phyloP scores from a whole-genome alignment of 2,797 vertebrate species.

The Crypturellus tataupa region DNA sequence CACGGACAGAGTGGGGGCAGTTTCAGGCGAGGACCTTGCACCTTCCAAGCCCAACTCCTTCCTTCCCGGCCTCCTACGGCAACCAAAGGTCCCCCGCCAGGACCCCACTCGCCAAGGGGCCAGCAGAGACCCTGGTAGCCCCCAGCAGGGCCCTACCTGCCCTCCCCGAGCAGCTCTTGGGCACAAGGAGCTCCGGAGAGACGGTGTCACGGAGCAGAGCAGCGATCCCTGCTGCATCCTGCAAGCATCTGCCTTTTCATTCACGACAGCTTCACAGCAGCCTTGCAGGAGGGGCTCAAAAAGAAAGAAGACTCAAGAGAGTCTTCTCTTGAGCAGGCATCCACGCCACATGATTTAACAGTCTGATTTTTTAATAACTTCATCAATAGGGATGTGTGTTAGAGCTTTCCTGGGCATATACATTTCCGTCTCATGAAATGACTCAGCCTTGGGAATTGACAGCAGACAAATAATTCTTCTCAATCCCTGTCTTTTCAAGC shows the following conservation, averaged over 20 bases:
- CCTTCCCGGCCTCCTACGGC: neutral
- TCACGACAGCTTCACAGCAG: neutral
- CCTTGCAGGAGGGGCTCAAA: neutral
- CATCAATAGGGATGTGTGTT: conserved; percentile 20
- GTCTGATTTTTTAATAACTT: conserved; percentile 53
- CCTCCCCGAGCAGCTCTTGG: too few relatives aligned
- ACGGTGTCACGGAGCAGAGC: accelerated
- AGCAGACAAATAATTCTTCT: conserved; percentile 64
- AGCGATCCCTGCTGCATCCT: neutral
- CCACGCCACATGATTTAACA: neutral
- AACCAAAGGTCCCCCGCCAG: neutral
- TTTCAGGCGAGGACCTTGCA: neutral
- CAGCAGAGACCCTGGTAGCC: neutral
- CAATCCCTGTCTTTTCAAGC: conserved; percentile 44
- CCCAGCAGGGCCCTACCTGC: neutral
- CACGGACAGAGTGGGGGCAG: neutral
- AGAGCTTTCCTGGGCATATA: conserved; percentile 20
- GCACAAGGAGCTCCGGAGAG: neutral
- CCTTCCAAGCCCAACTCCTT: neutral
- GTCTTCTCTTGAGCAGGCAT: neutral
- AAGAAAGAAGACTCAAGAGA: neutral
- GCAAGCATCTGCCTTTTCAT: neutral
- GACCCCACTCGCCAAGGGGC: neutral
- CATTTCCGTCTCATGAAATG: conserved; percentile 32
- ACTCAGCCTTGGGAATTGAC: conserved; percentile 43